Evolutionary conservation across 2,888 invertebrate genomes (phyloP).

Genomic region (Andrena camellia): DNA sequence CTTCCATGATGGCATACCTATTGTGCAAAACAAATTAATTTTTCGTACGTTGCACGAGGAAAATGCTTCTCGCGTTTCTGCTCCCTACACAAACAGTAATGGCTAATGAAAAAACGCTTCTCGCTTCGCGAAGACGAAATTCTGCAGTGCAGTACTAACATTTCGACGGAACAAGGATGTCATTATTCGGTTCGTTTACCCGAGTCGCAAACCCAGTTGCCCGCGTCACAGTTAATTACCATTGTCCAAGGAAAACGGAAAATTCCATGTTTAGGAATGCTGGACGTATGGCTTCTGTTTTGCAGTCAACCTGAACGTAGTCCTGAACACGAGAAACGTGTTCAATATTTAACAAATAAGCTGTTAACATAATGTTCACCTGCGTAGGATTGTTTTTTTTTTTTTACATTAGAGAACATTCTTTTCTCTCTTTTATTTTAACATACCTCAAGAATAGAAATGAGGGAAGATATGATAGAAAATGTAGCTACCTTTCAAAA

Average conservation of each 20-base stretch:
- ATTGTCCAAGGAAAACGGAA: conserved; percentile 14
- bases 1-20: neutral
- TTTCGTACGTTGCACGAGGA: neutral
- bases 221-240: conserved; percentile 48
- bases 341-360: neutral
- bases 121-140: conserved; percentile 9
- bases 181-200: conserved; percentile 50
- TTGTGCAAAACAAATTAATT: neutral
- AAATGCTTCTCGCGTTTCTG: neutral
- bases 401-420: neutral
- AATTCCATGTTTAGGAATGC: neutral
- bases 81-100: neutral
- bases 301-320: conserved; percentile 4
- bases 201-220: conserved; percentile 30
- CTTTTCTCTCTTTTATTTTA: neutral
- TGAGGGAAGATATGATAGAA: too few relatives aligned
- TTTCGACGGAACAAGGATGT: conserved; percentile 45
- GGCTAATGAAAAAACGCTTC: conserved; percentile 10
- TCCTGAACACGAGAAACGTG: neutral
- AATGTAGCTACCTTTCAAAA: too few relatives aligned
- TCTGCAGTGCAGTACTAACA: conserved; percentile 33
- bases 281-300: neutral
- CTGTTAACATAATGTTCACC: neutral
- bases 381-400: neutral
- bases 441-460: neutral